Base-by-base conservation (phyloP, 2,888 invertebrate genomes). In the Dorcus parallelipipedus region DNA sequence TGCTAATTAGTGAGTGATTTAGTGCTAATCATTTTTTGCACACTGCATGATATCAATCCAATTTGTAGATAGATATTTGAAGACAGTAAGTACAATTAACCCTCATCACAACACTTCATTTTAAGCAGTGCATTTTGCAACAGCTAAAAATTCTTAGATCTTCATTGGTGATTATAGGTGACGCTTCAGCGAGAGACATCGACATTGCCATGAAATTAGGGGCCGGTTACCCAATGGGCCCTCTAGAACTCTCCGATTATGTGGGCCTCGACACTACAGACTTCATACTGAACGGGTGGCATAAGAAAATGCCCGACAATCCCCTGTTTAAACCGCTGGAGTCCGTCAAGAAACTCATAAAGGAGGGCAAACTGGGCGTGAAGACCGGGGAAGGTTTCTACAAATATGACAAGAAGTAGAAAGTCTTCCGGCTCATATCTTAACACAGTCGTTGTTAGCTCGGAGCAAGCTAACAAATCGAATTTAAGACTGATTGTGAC, bases 181-280 rank as follows among this genome's bases (percentile, higher is more conserved):
- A 88, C 75, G 89, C 89, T 0, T 82, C 87, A 3, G 84, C 87
- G 0, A 78, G 82, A 60, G 95, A 95, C 76, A 90, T 95, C 58
- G 95, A 95, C 71, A 87, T 83, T 8, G 94, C 93, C 0, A 94
- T 95, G 94, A 94, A 93, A 75, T 79, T 95, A 1, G 95, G 95
- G 5, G 92, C 93, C 9, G 90, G 91, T 0, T 86, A 93, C 76
- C 94, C 94, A 4, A 94, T 95, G 94, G 95, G 95, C 3, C 95
- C 95, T 0, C 83, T 95, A 61, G 92, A 94, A 76, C 78, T 95
- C 52, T 79, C 86, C 1, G 95, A 95, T 79, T 93, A 90, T 75
- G 89, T 91, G 0, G 94, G 94, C 0, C 79, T 90, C 9, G 95
- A 95, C 74, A 92, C 91, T 4, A 85, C 84, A 58, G 82, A 87